Conservation (phyloP, 2,888 invertebrate genomes). For the Clivina fossor region DNA sequence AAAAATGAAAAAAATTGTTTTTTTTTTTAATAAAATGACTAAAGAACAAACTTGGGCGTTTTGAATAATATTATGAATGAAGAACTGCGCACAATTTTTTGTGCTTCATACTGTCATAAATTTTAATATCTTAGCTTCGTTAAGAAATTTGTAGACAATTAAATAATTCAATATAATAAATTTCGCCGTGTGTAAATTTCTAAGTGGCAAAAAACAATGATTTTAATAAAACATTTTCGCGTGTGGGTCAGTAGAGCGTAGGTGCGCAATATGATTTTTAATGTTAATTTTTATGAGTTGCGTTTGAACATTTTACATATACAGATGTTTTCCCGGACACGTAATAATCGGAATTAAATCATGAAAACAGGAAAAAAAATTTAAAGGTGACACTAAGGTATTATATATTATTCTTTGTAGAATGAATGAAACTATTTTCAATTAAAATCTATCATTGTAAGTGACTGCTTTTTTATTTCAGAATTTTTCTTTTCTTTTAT, state of each 20-base stretch:
- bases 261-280: slow-evolving; percentile 19
- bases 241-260: slow-evolving; percentile 11
- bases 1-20: background rate
- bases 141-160: slow-evolving; percentile 5
- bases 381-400: slow-evolving; percentile 21
- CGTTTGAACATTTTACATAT: background rate
- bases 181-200: slow-evolving; percentile 1
- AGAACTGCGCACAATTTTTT: background rate
- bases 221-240: slow-evolving; percentile 20
- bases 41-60: background rate
- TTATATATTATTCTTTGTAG: slow-evolving; percentile 19
- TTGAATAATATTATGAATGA: background rate
- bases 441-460: slow-evolving; percentile 9
- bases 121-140: background rate
- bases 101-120: background rate
- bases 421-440: slow-evolving; percentile 10
- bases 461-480: too few species aligned
- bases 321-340: slow-evolving; percentile 17
- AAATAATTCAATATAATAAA: slow-evolving; percentile 19
- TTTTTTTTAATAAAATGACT: background rate
- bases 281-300: slow-evolving; percentile 23
- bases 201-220: slow-evolving; percentile 19
- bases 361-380: slow-evolving; percentile 18
- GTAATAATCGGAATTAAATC: slow-evolving; percentile 7
- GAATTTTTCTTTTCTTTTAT: too few species aligned